These are phyloP conservation scores for Oeneis ivallda DNA, from an alignment of 2,888 invertebrate species.

Conservation along the genomic window DNA sequence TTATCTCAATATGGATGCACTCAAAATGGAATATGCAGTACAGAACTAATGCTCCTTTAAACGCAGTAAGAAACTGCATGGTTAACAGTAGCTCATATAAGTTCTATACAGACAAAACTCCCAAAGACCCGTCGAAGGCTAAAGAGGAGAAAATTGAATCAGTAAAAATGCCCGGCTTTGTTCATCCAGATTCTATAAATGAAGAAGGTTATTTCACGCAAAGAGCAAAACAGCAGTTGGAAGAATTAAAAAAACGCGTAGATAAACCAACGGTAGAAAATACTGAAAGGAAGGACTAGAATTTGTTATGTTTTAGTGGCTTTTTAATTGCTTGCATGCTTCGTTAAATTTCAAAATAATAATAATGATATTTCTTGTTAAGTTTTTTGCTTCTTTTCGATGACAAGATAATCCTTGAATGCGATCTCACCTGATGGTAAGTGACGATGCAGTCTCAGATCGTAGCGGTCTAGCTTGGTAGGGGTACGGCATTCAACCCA, in stretches of 20 bases:
- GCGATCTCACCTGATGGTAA: too few species aligned
- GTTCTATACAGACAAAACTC: constrained; percentile 26
- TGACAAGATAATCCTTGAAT: too few species aligned
- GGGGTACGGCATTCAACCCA: too few species aligned
- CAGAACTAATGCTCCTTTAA: background rate
- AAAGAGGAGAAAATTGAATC: constrained; percentile 40
- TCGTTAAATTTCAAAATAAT: too few species aligned
- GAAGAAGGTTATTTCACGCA: constrained; percentile 53
- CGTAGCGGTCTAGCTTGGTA: too few species aligned
- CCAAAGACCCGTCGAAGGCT: constrained; percentile 16
- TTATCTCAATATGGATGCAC: background rate
- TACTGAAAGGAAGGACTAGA: constrained; percentile 45
- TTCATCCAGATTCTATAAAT: constrained; percentile 45
- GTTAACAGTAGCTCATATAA: background rate
- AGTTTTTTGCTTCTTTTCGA: too few species aligned
- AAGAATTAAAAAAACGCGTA: constrained; percentile 50
- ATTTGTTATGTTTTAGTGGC: background rate
- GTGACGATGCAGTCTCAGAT: too few species aligned
- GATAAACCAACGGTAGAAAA: constrained; percentile 44
- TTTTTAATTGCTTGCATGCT: too few species aligned
- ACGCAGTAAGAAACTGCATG: background rate
- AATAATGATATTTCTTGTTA: too few species aligned
- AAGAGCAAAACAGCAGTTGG: constrained; percentile 47
- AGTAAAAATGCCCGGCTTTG: constrained; percentile 52
- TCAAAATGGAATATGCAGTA: background rate